Base-by-base conservation (phyloP, 2,888 invertebrate genomes). In the Drosophila anceps region DNA sequence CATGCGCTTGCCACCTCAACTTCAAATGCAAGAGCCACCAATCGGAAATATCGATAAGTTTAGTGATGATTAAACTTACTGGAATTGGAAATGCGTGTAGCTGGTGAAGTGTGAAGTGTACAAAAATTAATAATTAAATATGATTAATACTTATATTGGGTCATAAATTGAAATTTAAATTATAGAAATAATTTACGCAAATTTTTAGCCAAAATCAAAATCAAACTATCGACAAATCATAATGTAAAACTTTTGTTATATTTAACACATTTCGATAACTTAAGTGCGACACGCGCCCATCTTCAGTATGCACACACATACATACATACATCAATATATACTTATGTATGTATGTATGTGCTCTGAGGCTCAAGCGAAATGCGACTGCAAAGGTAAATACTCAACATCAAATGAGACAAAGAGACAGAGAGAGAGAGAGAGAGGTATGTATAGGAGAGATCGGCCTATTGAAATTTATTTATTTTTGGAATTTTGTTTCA, bases 401-500 rank as follows among this genome's bases (percentile, higher is more conserved):
- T 6, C 8, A 24, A 43, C 6, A 43, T 3, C 6, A 15, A 43
- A 50, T 27, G 18, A 18, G n/a, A 50, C 7, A 4, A n/a, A 18
- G 33, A 12, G 27, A 24, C 27, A 2, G 29, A 54, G n/a, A 35
- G 12, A 37, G n/a, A 39, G 37, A 39, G 37, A 6, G 37, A 4
- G 33, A 35, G 12, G 4, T 9, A 33, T 24, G 44, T 1, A 15
- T 12, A 33, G 50, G 46, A 58, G 51, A 58, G 35, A 63, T 37
- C 63, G 63, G 63, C n/a, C 39, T 69, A 46, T 57, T 44, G 10
- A 73, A 57, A 44, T 57, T 13, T 43, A 43, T 59, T 67, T 75
- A 75, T 76, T 75, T 75, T 75, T 72, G 63, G 58, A 75, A 46
- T 54, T 53, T 54, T 48, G 53, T 63, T 63, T 71, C 43, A 29